Percentiles rank a stretch among this genome's conserved stretches.
Conservation (phyloP, 2,888 invertebrate species). For the Hirudinaria manillensis region DNA sequence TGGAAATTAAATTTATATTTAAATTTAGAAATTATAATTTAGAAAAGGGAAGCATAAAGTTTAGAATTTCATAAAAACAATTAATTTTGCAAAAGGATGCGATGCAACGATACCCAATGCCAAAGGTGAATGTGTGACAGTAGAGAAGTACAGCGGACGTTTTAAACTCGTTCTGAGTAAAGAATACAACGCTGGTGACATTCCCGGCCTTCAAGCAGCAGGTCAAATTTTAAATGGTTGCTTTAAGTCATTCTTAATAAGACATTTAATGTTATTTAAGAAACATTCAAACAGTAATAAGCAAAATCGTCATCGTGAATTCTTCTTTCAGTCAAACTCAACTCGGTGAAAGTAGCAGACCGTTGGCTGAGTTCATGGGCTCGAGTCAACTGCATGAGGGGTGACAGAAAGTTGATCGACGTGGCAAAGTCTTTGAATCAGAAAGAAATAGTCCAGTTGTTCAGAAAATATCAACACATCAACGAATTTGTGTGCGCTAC, state of each 20-base stretch:
- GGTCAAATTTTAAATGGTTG: conserved; percentile 32
- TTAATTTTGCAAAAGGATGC: conserved; percentile 36
- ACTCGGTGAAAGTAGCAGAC: conserved; percentile 40
- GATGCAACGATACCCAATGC: conserved; percentile 39
- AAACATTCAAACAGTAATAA: neutral
- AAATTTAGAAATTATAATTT: neutral
- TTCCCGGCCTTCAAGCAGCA: conserved; percentile 44
- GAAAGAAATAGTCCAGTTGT: conserved; percentile 37
- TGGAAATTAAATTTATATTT: neutral
- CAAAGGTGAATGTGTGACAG: conserved; percentile 39
- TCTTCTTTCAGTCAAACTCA: conserved; percentile 38
- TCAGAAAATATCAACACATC: conserved; percentile 41
- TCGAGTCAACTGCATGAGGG: conserved; percentile 40
- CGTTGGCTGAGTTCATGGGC: conserved; percentile 43
- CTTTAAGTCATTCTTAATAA: neutral
- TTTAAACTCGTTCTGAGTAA: conserved; percentile 42
- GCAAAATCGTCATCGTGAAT: neutral
- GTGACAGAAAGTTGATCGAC: conserved; percentile 41
- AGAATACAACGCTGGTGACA: conserved; percentile 38
- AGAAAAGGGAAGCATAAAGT: neutral
- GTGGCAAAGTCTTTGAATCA: conserved; percentile 35
- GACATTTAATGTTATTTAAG: neutral
- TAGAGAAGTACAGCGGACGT: conserved; percentile 41
- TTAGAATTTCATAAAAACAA: neutral
- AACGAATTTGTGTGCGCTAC: conserved; percentile 44